These are phyloP conservation scores for Drosophila miranda DNA, from an alignment of 1,140 invertebrate genomes.

Conservation along the genomic window DNA sequence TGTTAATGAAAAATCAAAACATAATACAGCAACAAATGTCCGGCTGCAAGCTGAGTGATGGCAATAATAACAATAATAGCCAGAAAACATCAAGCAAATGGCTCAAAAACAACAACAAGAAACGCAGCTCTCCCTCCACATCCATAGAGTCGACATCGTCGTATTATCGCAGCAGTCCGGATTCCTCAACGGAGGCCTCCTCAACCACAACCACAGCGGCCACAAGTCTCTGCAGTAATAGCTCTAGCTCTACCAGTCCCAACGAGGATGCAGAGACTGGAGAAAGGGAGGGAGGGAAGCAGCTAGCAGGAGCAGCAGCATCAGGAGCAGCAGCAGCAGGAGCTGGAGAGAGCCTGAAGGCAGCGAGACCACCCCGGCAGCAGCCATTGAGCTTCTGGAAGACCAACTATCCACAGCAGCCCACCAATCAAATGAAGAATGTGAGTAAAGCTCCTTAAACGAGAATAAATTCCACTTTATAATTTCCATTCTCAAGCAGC, in stretches of 20 bases:
- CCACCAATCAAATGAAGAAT: slow-evolving; percentile 57
- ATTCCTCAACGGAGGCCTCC: slow-evolving; percentile 22
- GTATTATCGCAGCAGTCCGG: slow-evolving; percentile 46
- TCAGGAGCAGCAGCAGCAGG: not conserved
- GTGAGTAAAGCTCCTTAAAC: slow-evolving; percentile 5
- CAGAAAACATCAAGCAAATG: slow-evolving; percentile 17
- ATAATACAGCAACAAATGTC: slow-evolving; percentile 26
- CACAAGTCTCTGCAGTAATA: too few species aligned
- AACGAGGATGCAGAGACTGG: not conserved
- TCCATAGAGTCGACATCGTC: slow-evolving; percentile 36
- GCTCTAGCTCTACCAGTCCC: slow-evolving; percentile 1
- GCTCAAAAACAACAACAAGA: slow-evolving; percentile 15
- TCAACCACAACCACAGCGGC: not conserved
- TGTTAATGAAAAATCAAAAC: slow-evolving; percentile 61
- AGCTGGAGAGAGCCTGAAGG: not conserved
- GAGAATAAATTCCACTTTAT: not conserved
- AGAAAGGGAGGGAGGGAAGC: not conserved
- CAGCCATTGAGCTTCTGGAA: slow-evolving; percentile 67
- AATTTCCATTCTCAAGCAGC: slow-evolving; percentile 27
- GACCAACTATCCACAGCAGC: slow-evolving; percentile 54
- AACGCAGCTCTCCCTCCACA: slow-evolving; percentile 49
- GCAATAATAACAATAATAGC: slow-evolving; percentile 48
- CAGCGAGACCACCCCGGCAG: slow-evolving; percentile 30
- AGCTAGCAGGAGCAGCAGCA: not conserved
- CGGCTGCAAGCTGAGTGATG: slow-evolving; percentile 38